Evolutionary conservation across 2,888 invertebrate genomes (phyloP), one percentile per base, ranked within the genome.

Genomic region (Eustalomyia histrio): DNA sequence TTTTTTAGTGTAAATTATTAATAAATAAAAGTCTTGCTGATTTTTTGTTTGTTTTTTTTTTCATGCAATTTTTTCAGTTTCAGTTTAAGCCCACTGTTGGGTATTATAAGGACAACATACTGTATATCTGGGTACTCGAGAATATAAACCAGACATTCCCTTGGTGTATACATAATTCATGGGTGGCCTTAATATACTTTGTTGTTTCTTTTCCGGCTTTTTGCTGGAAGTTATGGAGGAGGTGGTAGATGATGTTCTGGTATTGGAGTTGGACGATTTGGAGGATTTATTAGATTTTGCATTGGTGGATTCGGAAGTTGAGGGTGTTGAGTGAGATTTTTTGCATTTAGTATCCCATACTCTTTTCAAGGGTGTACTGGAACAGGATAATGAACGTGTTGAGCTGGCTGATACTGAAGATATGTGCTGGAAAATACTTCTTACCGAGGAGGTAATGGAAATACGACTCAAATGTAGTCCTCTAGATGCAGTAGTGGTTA

Each of bases 101-200:
- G 88, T 81, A 60, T 88, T 88, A 75, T 89, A 88, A 58, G 87
- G 88, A 78, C 88, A 90, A 83, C 90, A 89, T 35, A 89, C 87
- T 12, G 90, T 87, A 24, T 91, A 93, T 82, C 94, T 92, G 0
- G 96, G 95, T n/a, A 96, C 94, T 86, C 96, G 92, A 1, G 96
- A 96, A 1, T 96, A 95, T 21, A 96, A 90, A 1, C 96, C 96
- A 8, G 96, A 96, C 84, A 95, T 92, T 57, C 96, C 96, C 83
- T 94, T 94, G 16, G 95, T 94, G 88, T 96, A 96, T 0, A 95
- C 95, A 89, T 96, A 96, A 0, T 94, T 93, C 0, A 95, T 94
- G 2, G 96, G 96, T 63, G 95, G 93, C 47, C 96, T 92, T 24
- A 96, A 91, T 75, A 96, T 96, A 85, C 94, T 93, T 88, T 95